Conservation (phyloP, 2,888 invertebrate species). For the Temnothorax rugatulus region DNA sequence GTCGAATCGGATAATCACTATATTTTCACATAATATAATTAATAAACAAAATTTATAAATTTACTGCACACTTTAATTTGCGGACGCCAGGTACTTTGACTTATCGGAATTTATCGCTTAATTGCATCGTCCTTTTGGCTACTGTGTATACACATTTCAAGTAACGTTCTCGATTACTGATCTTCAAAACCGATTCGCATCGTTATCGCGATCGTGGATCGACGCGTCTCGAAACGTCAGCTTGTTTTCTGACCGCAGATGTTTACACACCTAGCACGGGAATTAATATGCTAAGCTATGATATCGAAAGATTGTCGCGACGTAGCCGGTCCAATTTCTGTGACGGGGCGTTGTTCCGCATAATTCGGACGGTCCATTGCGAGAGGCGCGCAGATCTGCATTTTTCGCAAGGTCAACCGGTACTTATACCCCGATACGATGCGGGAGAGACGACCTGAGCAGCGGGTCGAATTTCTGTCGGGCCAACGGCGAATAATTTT, state of each 20-base stretch:
- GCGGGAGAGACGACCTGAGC: slow-evolving; percentile 15
- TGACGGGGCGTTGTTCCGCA: slow-evolving; percentile 42
- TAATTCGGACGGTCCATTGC: slow-evolving; percentile 62
- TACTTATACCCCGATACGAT: slow-evolving; percentile 63
- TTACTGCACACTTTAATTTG: neutral
- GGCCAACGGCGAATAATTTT: slow-evolving; percentile 4
- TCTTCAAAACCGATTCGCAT: neutral
- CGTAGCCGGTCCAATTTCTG: slow-evolving; percentile 40
- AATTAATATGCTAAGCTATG: slow-evolving; percentile 52
- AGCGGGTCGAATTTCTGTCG: slow-evolving; percentile 39
- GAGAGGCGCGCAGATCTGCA: slow-evolving; percentile 73
- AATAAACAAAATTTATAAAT: neutral
- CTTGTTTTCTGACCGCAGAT: neutral
- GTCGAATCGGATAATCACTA: neutral
- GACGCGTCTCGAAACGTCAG: neutral
- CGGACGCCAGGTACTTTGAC: neutral
- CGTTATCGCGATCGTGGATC: neutral
- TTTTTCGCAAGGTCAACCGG: slow-evolving; percentile 81
- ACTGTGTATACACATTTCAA: neutral
- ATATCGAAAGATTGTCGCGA: slow-evolving; percentile 5
- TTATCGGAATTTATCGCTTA: neutral
- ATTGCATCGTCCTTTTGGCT: neutral
- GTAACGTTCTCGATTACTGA: neutral
- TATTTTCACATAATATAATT: neutral
- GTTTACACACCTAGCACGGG: neutral